phyloP scores from a whole-genome alignment of 2,797 vertebrate species.

The Phataginus tetradactyla region DNA sequence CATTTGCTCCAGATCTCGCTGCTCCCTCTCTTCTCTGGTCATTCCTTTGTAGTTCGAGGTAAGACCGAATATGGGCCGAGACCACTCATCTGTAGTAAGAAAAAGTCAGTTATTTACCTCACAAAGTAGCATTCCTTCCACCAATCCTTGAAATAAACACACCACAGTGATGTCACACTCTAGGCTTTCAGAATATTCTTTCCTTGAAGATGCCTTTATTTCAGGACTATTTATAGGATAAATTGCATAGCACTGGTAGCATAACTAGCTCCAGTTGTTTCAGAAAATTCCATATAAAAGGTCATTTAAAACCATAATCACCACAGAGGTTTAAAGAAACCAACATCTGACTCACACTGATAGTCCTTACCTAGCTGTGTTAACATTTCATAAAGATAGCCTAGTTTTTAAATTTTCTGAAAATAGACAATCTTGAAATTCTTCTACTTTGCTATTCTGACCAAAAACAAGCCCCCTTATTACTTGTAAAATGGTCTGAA shows the following conservation, averaged over 20 bases:
- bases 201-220: neutral
- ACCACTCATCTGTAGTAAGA: conserved; percentile 95
- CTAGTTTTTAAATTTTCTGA: neutral
- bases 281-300: neutral
- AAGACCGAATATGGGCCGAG: conserved; percentile 96
- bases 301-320: neutral
- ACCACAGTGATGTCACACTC: neutral
- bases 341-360: neutral
- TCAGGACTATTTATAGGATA: neutral
- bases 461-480: neutral
- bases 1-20: conserved; percentile 98
- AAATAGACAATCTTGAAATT: conserved; percentile 34
- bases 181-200: neutral
- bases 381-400: neutral
- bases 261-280: neutral
- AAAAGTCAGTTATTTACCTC: neutral
- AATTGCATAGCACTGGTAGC: neutral
- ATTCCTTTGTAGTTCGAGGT: conserved; percentile 99
- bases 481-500: conserved; percentile 29
- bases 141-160: neutral
- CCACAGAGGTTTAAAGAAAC: neutral
- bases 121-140: neutral
- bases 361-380: neutral
- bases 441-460: conserved; percentile 12
- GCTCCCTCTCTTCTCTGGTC: conserved; percentile 97